Evolutionary conservation across 2,797 vertebrate species (phyloP).

Genomic region (Ptychobarbus kaznakovi): DNA sequence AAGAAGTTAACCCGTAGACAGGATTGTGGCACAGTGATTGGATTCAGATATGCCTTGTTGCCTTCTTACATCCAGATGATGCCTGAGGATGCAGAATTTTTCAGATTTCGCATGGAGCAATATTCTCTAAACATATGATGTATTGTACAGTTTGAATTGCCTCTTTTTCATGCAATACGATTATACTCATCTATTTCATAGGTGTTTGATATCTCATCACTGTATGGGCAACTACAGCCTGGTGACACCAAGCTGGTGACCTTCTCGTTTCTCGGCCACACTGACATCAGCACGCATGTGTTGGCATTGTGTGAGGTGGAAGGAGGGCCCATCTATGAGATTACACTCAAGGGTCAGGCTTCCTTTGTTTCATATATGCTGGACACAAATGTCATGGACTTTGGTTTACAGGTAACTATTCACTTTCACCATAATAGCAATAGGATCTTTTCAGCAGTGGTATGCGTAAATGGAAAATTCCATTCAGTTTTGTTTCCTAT

Average conservation of each 20-base stretch:
- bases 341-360: constrained; percentile 82
- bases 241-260: constrained; percentile 76
- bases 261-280: constrained; percentile 86
- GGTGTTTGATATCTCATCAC: constrained; percentile 87
- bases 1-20: not conserved
- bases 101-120: not conserved
- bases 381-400: constrained; percentile 76
- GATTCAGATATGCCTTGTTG: not conserved
- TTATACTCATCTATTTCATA: constrained; percentile 60
- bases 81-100: not conserved
- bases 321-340: constrained; percentile 84
- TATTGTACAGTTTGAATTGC: not conserved
- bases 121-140: not conserved
- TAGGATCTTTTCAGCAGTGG: not conserved
- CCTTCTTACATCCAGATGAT: not conserved
- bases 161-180: not conserved
- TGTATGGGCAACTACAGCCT: constrained; percentile 78
- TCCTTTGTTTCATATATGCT: constrained; percentile 82
- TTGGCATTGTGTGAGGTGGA: constrained; percentile 82
- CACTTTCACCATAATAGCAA: not conserved
- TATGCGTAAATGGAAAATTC: not conserved
- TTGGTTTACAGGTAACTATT: constrained; percentile 82
- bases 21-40: not conserved
- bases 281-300: constrained; percentile 72
- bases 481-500: not conserved